These are phyloP conservation scores for Tupaia chinensis DNA, from an alignment of 2,113 vertebrate species.

Conservation along the genomic window DNA sequence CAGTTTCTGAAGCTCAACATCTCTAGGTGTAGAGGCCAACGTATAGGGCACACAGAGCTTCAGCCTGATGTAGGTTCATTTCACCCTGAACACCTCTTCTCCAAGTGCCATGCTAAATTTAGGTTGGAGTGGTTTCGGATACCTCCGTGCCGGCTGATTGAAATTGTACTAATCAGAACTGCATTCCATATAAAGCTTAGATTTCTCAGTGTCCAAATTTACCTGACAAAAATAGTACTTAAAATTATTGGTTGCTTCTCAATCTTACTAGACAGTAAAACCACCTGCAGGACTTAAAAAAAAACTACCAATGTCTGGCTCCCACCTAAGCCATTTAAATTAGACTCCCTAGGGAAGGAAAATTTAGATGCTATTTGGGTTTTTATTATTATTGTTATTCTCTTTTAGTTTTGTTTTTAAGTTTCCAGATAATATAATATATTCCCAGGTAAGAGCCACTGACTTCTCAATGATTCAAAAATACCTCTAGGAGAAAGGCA, in stretches of 20 bases:
- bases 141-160: neutral
- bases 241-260: neutral
- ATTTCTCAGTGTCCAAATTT: neutral
- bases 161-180: neutral
- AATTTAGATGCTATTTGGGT: neutral
- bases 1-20: neutral
- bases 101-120: neutral
- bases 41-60: rapidly evolving
- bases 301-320: neutral
- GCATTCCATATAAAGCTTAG: neutral
- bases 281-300: neutral
- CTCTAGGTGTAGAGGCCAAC: neutral
- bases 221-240: neutral
- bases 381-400: neutral
- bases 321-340: neutral
- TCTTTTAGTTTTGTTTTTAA: neutral
- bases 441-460: neutral
- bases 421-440: neutral
- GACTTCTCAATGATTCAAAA: neutral
- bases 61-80: neutral
- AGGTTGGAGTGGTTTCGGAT: neutral
- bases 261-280: neutral
- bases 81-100: neutral
- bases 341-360: neutral
- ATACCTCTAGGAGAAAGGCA: neutral